A percentile compares a stretch with the other conserved stretches of the same genome.
These are phyloP conservation scores for Casuarius casuarius DNA, from an alignment of 2,113 vertebrate species.

Conservation along the genomic window DNA sequence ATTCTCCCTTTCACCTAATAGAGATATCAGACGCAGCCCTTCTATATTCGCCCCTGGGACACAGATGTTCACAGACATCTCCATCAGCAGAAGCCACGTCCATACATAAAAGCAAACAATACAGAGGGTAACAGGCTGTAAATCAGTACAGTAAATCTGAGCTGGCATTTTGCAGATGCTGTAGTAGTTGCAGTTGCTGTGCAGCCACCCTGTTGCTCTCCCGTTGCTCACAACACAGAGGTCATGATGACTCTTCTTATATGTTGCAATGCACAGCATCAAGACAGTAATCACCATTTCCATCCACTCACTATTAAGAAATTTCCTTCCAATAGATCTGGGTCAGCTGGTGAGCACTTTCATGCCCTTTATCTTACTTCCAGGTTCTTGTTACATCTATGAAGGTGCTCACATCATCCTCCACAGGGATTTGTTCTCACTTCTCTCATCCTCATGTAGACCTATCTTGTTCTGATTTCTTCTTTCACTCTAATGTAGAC, in stretches of 20 bases:
- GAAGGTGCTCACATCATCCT: background rate
- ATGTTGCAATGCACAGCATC: background rate
- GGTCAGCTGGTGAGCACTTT: background rate
- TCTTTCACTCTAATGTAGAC: background rate
- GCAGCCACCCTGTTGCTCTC: background rate
- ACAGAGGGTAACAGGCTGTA: background rate
- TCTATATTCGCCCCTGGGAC: background rate
- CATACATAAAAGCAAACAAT: background rate
- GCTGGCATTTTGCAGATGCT: background rate
- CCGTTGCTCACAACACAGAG: background rate
- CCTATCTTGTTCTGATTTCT: background rate
- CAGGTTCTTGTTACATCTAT: background rate
- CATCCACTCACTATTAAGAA: background rate
- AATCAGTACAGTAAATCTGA: background rate
- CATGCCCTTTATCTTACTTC: accelerated
- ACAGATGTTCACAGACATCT: background rate
- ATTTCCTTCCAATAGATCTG: background rate
- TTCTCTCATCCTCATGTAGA: background rate
- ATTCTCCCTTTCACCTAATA: background rate
- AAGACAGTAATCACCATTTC: background rate
- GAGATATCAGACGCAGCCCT: background rate
- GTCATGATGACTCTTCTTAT: background rate
- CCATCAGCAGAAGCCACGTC: background rate
- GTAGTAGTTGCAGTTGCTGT: background rate
- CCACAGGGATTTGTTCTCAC: background rate